A percentile compares a stretch with the other conserved stretches of the same genome.
Conservation (phyloP, 2,888 invertebrate genomes). For the Drosophila melanosoma region DNA sequence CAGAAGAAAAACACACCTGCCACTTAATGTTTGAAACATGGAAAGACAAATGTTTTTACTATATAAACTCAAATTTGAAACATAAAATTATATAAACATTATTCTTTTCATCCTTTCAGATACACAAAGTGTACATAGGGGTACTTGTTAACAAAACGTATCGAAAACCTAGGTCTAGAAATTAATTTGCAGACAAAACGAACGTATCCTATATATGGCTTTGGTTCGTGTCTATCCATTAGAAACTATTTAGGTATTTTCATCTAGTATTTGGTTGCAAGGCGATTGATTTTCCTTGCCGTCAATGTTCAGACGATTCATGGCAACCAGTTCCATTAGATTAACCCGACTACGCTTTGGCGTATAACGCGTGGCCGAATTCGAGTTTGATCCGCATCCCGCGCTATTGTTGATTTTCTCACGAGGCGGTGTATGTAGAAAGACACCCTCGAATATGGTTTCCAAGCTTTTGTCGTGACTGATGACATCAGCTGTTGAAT, state of each 20-base stretch:
- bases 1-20: constrained; percentile 18
- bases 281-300: constrained; percentile 79
- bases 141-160: constrained; percentile 15
- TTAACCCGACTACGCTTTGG: constrained; percentile 65
- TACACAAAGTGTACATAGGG: constrained; percentile 67
- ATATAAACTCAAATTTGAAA: constrained; percentile 37
- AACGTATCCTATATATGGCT: constrained; percentile 48
- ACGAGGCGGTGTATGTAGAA: constrained; percentile 83
- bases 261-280: constrained; percentile 27
- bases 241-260: constrained; percentile 29
- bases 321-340: constrained; percentile 73
- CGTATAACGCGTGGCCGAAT: constrained; percentile 40
- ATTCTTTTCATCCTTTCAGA: constrained; percentile 27
- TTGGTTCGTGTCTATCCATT: constrained; percentile 41
- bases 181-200: constrained; percentile 52
- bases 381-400: constrained; percentile 25
- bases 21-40: constrained; percentile 72
- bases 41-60: constrained; percentile 67
- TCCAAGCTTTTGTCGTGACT: constrained; percentile 78
- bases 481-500: constrained; percentile 36
- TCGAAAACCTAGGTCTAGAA: constrained; percentile 50
- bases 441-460: constrained; percentile 84
- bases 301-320: constrained; percentile 68
- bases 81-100: constrained; percentile 39
- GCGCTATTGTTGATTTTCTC: constrained; percentile 46